A percentile compares a stretch with the other conserved stretches of the same genome.
Evolutionary conservation across 2,113 vertebrate genomes (phyloP).

Genomic region (Rhinoderma darwinii): DNA sequence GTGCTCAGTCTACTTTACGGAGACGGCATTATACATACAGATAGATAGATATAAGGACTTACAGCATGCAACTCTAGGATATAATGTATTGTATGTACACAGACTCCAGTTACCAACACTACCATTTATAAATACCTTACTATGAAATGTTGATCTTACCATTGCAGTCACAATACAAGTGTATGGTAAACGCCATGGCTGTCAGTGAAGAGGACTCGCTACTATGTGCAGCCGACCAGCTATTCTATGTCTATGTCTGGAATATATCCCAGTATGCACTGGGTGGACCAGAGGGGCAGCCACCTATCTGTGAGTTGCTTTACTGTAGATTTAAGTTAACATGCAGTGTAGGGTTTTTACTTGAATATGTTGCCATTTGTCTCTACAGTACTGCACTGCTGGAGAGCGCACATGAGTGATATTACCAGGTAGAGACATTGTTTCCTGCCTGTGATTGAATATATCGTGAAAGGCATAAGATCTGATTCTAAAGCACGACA

Average conservation of each 20-base stretch:
- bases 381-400: conserved; percentile 55
- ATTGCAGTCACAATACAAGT: conserved; percentile 54
- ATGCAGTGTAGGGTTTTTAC: background rate
- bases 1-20: too few relatives aligned
- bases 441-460: background rate
- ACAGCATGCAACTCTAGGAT: too few relatives aligned
- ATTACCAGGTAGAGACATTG: conserved; percentile 54
- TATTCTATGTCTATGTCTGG: conserved; percentile 59
- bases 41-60: too few relatives aligned
- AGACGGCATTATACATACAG: too few relatives aligned
- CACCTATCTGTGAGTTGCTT: conserved; percentile 59
- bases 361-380: background rate
- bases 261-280: conserved; percentile 60
- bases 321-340: background rate
- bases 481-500: background rate
- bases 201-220: conserved; percentile 55
- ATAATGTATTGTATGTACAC: background rate
- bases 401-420: conserved; percentile 55
- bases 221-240: conserved; percentile 58
- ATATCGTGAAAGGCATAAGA: background rate
- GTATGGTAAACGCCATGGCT: conserved; percentile 54
- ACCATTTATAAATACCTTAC: background rate
- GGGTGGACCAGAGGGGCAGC: conserved; percentile 54
- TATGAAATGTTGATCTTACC: background rate
- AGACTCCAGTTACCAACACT: background rate